Percentiles rank a stretch among this genome's conserved stretches.
Conservation (phyloP, 2,797 vertebrate species). For the Ptychobarbus kaznakovi region DNA sequence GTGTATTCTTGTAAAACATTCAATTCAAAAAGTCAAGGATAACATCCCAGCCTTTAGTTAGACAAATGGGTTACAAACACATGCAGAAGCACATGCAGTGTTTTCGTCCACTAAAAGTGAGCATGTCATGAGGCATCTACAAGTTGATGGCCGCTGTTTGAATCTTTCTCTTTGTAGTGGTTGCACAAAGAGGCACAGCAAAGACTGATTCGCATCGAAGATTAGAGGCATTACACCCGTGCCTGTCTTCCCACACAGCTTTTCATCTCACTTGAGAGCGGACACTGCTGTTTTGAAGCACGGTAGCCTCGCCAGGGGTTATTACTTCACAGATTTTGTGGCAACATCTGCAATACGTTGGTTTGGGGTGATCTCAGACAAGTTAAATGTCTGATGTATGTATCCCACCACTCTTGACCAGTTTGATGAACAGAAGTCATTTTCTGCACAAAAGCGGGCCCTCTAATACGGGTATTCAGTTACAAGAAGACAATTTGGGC, state of each 20-base stretch:
- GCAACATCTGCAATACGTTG: conserved; percentile 42
- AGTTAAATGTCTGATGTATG: conserved; percentile 36
- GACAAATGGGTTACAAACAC: not conserved
- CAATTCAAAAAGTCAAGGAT: not conserved
- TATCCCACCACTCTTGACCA: conserved; percentile 46
- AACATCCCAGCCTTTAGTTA: not conserved
- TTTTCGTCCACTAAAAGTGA: conserved; percentile 16
- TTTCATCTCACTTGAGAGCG: conserved; percentile 52
- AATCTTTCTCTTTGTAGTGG: conserved; percentile 41
- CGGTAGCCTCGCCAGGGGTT: conserved; percentile 36
- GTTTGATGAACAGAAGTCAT: conserved; percentile 41
- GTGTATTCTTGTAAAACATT: no score
- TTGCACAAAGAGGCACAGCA: conserved; percentile 48
- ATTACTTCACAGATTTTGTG: conserved; percentile 44
- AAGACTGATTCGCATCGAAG: conserved; percentile 49
- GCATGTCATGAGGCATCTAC: conserved; percentile 9
- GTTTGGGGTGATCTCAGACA: conserved; percentile 48
- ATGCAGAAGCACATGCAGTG: not conserved
- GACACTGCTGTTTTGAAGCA: conserved; percentile 58
- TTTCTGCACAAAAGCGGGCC: conserved; percentile 33
- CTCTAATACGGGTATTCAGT: conserved; percentile 25
- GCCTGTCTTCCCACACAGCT: conserved; percentile 44
- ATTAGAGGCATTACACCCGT: conserved; percentile 53
- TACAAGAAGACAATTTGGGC: conserved; percentile 24
- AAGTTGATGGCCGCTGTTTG: conserved; percentile 25